Base-by-base conservation (phyloP, 2,113 vertebrate genomes). In the Seriola aureovittata region DNA sequence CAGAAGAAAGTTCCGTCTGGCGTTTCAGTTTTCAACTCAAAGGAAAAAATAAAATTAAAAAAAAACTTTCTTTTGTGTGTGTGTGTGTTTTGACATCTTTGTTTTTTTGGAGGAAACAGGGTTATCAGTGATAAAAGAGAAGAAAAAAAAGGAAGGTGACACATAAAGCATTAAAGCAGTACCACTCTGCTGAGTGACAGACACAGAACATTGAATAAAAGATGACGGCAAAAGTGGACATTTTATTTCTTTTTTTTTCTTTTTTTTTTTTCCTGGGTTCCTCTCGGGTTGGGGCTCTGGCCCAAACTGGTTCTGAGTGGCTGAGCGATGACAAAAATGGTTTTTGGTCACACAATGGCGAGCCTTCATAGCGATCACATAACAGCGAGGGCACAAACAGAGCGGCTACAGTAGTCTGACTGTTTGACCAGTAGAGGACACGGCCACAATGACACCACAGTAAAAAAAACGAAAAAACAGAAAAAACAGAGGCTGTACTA, bases 391-490 rank as follows among this genome's bases (percentile, higher is more conserved):
- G 69, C 77, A 63, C 81, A 78, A 75, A 84, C 88, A 78, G 67
- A 90, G 90, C 29, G 16, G 81, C 75, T 87, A 88, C 90, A 90
- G 90, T 91, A 73, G 80, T 83, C 71, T 19, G 83, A 81, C 67
- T 82, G 80, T 89, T 86, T 40, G 32, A 85, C 78, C 74, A 71
- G 76, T 25, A 58, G 63, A 67, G 52, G 71, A 85, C 71, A 66
- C 6, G 3, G 23, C 58, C 67, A 60, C 78, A 75, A 79, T 65
- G 70, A 13, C 40, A 87, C 62, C 68, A 83, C 57, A 66, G 50
- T 21, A 3, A 38, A 42, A 13, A 73, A 48, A 63, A 32, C 63
- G 40, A 13, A 3, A 34, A 34, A 16, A 72, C 13, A 8, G 32
- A 36, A 55, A 62, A 50, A 34, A 86, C 73, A 92, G 48, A 81